A percentile compares a stretch with the other conserved stretches of the same genome.
Conservation (phyloP, 2,113 vertebrate species). For the Nematolebias whitei region DNA sequence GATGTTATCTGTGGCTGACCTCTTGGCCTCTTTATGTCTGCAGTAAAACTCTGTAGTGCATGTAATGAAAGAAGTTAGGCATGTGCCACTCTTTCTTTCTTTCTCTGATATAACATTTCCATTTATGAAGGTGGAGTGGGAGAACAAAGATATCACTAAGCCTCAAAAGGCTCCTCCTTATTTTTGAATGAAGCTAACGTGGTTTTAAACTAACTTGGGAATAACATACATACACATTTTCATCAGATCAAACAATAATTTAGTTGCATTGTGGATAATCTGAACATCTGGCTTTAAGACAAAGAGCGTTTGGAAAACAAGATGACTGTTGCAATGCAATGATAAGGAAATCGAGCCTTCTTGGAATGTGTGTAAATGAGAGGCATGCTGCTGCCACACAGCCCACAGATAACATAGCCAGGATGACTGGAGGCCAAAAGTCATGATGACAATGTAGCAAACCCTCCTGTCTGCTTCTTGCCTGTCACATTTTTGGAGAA, state of each 20-base stretch:
- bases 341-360: neutral
- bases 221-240: neutral
- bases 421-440: slow-evolving; percentile 37
- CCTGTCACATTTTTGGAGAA: slow-evolving; percentile 40
- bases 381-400: neutral
- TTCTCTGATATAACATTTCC: no score
- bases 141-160: neutral
- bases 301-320: neutral
- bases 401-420: slow-evolving; percentile 4
- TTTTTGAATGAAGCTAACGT: neutral
- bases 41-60: no score
- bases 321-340: neutral
- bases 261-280: neutral
- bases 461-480: slow-evolving; percentile 37
- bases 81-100: no score
- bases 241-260: neutral
- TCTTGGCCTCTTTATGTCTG: no score
- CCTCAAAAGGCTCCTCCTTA: neutral
- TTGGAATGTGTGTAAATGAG: slow-evolving; percentile 3
- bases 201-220: neutral
- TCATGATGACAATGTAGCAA: slow-evolving; percentile 9
- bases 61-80: no score
- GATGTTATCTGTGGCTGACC: no score
- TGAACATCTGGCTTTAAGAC: neutral
- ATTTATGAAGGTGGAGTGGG: neutral